A percentile compares a stretch with the other conserved stretches of the same genome.
Evolutionary conservation across 2,797 vertebrate species (phyloP).

Genomic region (Tapirus indicus): DNA sequence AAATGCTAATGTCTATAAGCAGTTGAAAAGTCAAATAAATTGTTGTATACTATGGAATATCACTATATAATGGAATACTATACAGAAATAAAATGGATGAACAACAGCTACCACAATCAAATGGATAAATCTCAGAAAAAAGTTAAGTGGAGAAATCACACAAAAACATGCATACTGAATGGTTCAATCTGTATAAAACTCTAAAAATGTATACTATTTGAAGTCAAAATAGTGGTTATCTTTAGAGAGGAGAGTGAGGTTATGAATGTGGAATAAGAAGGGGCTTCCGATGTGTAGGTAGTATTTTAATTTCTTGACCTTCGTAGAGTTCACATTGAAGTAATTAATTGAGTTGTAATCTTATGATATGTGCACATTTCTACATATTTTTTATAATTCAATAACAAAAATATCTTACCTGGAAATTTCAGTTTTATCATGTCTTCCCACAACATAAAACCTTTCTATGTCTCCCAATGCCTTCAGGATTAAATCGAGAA

Average conservation of each 20-base stretch:
- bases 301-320: neutral
- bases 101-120: neutral
- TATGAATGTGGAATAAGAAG: neutral
- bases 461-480: neutral
- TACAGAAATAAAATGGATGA: neutral
- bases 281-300: neutral
- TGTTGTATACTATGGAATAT: neutral
- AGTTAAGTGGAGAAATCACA: neutral
- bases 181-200: neutral
- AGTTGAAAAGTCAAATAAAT: neutral
- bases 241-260: neutral
- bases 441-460: neutral
- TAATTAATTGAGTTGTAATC: neutral
- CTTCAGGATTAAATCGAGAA: neutral
- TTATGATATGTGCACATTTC: neutral
- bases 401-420: neutral
- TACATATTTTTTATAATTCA: neutral
- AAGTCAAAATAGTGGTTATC: neutral
- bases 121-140: neutral
- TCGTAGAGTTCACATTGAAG: neutral
- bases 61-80: neutral
- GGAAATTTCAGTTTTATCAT: neutral
- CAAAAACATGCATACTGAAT: neutral
- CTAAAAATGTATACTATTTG: neutral
- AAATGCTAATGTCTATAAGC: neutral